Evolutionary conservation across 2,113 vertebrate species (phyloP), one percentile per base, ranked within the genome.

Genomic region (Rhizomys pruinosus): DNA sequence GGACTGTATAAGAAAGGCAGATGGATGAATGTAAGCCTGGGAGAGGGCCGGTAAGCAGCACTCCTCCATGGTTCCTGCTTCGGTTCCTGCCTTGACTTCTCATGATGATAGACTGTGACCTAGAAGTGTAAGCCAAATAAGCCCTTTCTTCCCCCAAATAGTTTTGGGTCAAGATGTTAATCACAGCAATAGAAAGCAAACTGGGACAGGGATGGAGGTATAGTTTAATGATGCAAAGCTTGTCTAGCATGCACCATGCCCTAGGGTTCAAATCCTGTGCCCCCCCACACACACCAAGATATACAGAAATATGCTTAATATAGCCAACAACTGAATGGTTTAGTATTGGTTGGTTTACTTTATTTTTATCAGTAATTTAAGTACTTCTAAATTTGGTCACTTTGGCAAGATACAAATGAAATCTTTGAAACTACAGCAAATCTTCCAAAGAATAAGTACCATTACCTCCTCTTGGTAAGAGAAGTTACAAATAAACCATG

Each of bases 371-470:
- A 68, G 6, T 72, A 37, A 37, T 4, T 86, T 86, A 91, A 82
- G 42, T 20, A 59, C 47, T 84, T 87, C 37, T 84, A 71, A 44
- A 59, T 57, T 82, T 55, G 69, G 55, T 77, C 74, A 44, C 10
- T 84, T 61, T 55, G 61, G 23, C 37, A 85, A 55, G 66, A 92
- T 55, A 81, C 77, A 92, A 74, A 76, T 29, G 87, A 94, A 80
- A 44, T 86, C 57, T 94, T 81, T 94, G 69, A 76, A 92, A 90
- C 29, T 42, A 44, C 17, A 84, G 22, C 29, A 80, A 59, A 84
- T 27, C 23, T 29, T 69, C 76, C 42, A 91, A 81, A 74, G 8
- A 92, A 52, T 89, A 92, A 93, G 66, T 59, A 25, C 57, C 19
- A 42, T 15, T 17, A 19, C 69, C 16, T 44, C 87, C 42, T 37